A percentile compares a stretch with the other conserved stretches of the same genome.
Conservation (phyloP, 2,797 vertebrate genomes). For the Nasua narica region DNA sequence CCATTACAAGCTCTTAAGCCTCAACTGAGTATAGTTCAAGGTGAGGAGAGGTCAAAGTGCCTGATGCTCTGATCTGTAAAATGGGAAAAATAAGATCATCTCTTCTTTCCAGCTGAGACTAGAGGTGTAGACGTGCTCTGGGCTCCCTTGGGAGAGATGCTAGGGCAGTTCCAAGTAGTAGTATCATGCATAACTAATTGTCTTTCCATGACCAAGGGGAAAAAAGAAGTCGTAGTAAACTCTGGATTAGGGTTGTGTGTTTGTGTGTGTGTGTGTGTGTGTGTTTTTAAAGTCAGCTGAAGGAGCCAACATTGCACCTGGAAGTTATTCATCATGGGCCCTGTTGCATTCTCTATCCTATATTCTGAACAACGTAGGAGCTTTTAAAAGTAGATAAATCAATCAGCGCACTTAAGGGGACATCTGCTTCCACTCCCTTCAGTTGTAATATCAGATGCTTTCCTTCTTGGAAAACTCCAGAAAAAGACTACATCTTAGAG, state of each 20-base stretch:
- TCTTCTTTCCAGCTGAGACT: not conserved
- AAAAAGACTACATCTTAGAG: not conserved
- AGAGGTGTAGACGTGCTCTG: not conserved
- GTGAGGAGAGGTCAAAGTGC: not conserved
- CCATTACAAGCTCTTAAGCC: not conserved
- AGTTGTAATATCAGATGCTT: not conserved
- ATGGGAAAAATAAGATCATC: not conserved
- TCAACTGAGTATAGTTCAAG: not conserved
- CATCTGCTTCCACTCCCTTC: not conserved
- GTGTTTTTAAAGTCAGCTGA: not conserved
- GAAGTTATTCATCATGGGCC: not conserved
- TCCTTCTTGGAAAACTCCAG: not conserved
- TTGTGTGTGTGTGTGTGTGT: too few relatives aligned
- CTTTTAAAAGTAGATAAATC: not conserved
- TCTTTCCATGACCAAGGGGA: slow-evolving; percentile 10
- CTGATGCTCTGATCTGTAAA: not conserved
- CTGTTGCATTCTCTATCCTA: not conserved
- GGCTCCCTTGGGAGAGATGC: not conserved
- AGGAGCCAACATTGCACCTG: not conserved
- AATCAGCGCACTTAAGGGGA: not conserved
- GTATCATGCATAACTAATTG: not conserved
- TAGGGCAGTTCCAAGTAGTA: not conserved
- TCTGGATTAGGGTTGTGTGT: not conserved
- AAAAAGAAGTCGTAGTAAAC: not conserved
- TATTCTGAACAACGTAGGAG: not conserved